Evolutionary conservation across 64 coral and sea anemone genomes (phyloP), one percentile per base, ranked within the genome.

Genomic region (Cladopsammia gracilis): DNA sequence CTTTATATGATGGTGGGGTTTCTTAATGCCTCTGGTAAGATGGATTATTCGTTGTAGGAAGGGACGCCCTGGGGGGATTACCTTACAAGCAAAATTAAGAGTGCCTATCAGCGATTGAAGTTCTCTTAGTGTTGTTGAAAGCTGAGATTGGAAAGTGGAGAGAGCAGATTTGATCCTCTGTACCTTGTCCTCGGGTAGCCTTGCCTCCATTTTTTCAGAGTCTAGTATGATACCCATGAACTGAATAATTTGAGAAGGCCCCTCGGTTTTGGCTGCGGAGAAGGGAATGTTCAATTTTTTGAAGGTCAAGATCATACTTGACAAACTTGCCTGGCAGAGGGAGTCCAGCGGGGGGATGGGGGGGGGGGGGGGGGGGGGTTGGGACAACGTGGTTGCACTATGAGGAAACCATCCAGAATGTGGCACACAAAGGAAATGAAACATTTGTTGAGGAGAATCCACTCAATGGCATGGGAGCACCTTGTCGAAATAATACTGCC

Each of bases 171-270:
- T 19, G 42, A 88, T 42, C 47, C 86, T 70, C 54, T 88, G 51
- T 20, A 88, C 69, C 72, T 88, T 88, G 58, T 88, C 86, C 8
- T 51, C 47, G 6, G 86, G 86, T 50, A 88, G 72, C 19, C 86
- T 70, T 19, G 86, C 86, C 86, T 88, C 71, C 86, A 88, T 76
- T 57, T 71, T 56, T 5, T 23, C 26, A 45, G 34, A 75, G 34
- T 88, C 86, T 49, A 88, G 71, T 58, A 75, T 76, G 34, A 88
- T 88, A 42, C 71, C 86, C 86, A 88, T 88, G 70, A 88, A 88
- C 48, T 88, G 68, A 53, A 88, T 52, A 54, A 52, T 70, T 61
- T 49, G 71, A 25, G 45, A 75, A 46, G 86, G 86, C 23, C 71
- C 86, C 51, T 75, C 12, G 19, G 86, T 88, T 51, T 88, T 88